These are phyloP conservation scores for Sylvietta virens DNA, from an alignment of 2,113 vertebrate species.

Conservation along the genomic window DNA sequence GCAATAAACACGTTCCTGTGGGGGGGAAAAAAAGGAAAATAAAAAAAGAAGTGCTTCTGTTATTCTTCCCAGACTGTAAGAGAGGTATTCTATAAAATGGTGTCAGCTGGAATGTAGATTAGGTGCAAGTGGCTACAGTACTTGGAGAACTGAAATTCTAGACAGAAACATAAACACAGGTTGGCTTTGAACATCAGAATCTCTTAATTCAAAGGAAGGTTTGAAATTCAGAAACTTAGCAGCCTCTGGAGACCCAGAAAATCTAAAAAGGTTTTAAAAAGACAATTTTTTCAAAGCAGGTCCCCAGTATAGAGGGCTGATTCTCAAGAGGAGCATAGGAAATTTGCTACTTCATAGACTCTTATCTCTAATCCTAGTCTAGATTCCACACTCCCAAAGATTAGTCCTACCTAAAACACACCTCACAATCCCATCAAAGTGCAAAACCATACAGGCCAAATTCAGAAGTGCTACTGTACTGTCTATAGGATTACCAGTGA, in stretches of 20 bases:
- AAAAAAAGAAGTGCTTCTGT: not conserved
- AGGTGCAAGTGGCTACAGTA: not conserved
- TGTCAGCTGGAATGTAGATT: not conserved
- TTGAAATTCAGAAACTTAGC: not conserved
- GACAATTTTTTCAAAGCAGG: not conserved
- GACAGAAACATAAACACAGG: not conserved
- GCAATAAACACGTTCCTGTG: not conserved
- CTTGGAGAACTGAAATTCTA: not conserved
- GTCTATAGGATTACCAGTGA: not conserved
- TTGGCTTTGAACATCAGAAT: not conserved
- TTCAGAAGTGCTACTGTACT: not conserved
- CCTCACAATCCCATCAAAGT: not conserved
- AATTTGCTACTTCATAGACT: not conserved
- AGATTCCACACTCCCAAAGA: not conserved
- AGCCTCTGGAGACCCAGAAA: not conserved
- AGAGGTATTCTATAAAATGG: not conserved
- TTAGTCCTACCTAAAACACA: not conserved
- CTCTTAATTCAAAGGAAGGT: not conserved
- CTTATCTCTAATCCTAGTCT: not conserved
- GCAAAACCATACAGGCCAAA: not conserved
- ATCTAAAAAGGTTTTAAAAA: not conserved
- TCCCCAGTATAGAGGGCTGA: not conserved
- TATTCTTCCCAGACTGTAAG: not conserved
- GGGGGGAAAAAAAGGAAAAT: too few relatives aligned
- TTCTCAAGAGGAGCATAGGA: not conserved